Evolutionary conservation across 2,888 invertebrate species (phyloP), one percentile per base, ranked within the genome.

Genomic region (Eulithis testata): DNA sequence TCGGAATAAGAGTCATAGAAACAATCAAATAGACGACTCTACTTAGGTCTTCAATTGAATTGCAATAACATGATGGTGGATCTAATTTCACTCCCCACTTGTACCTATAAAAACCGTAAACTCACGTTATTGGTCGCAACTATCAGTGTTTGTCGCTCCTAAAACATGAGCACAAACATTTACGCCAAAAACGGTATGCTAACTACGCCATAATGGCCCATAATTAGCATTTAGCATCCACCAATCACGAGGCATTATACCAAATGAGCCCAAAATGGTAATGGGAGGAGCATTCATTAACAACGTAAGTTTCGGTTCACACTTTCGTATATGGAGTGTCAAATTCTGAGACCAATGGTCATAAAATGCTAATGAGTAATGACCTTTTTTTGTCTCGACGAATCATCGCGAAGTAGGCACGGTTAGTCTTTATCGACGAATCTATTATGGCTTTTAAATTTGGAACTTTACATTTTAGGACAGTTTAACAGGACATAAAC

Each of bases 151-250:
- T 60, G 65, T 63, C 52, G 55, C 57, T 72, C 78, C 77, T 65
- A 78, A 78, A 76, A 75, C 73, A 78, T 54, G 58, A 60, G 62
- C 65, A 73, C 72, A 73, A 63, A 69, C 69, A 70, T 66, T 70
- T 73, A 73, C 75, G 69, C 80, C 82, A 78, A 80, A 85, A 81
- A 84, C 77, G 85, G 87, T 73, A 73, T 77, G 86, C 83, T 86
- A 89, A 80, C 72, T 84, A 77, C 72, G 76, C 77, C 72, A 76
- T 82, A 77, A 83, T 86, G 85, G 86, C 78, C 82, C 72, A 76
- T 82, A 77, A 83, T 86, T 85, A 86, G 78, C 82, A 77, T 75
- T 74, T 70, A 66, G 63, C 71, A 76, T 72, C 75, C 80, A 77
- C 85, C 85, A 84, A 83, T 84, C 80, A 76, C 73, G 69, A 76